Evolutionary conservation across 1,140 invertebrate species (phyloP).

Genomic region (Heliconius hermathena): DNA sequence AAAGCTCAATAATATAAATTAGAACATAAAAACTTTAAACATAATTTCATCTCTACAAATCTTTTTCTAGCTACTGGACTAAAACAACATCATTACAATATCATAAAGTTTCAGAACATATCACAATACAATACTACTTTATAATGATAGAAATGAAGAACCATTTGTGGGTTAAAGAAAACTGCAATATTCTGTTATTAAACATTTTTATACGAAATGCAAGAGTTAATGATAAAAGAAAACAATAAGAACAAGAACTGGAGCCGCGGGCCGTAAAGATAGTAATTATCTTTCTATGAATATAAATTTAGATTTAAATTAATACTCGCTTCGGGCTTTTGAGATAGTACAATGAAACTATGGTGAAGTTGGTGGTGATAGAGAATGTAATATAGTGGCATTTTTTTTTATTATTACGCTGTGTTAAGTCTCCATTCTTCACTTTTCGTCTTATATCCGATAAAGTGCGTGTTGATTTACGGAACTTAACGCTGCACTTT

Average conservation of each 20-base stretch:
- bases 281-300: conserved; percentile 28
- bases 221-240: conserved; percentile 20
- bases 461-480: too few relatives aligned
- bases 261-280: conserved; percentile 10
- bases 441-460: too few relatives aligned
- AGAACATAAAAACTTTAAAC: too few relatives aligned
- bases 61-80: too few relatives aligned
- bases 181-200: conserved; percentile 13
- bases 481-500: too few relatives aligned
- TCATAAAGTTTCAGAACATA: background rate
- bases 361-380: conserved; percentile 10
- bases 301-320: conserved; percentile 35
- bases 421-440: too few relatives aligned
- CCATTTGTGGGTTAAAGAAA: background rate
- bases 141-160: conserved; percentile 4
- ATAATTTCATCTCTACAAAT: too few relatives aligned
- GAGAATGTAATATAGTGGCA: background rate
- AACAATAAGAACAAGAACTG: conserved; percentile 13
- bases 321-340: conserved; percentile 24
- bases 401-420: too few relatives aligned
- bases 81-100: background rate
- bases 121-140: background rate
- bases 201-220: conserved; percentile 17
- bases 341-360: conserved; percentile 20
- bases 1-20: too few relatives aligned